A percentile compares a stretch with the other conserved stretches of the same genome.
phyloP scores from a whole-genome alignment of 1,140 invertebrate species.

The Apis mellifera region DNA sequence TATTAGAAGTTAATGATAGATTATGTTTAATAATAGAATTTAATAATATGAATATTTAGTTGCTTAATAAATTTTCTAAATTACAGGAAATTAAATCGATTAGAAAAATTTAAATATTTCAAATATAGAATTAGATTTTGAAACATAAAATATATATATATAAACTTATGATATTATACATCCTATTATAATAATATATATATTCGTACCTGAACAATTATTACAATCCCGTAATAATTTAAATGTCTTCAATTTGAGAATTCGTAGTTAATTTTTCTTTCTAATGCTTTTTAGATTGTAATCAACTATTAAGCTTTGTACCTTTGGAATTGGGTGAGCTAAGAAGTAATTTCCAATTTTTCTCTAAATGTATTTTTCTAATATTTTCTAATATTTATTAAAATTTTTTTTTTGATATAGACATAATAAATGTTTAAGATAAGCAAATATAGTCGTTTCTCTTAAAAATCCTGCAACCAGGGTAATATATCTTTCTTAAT shows the following conservation, averaged over 20 bases:
- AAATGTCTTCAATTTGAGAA: background rate
- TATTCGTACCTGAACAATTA: constrained; percentile 13
- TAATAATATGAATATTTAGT: background rate
- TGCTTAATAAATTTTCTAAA: background rate
- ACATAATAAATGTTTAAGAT: background rate
- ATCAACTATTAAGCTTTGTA: background rate
- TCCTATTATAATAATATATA: too few species aligned
- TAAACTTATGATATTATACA: background rate
- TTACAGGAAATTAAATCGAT: background rate
- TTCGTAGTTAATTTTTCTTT: background rate
- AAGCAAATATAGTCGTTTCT: background rate
- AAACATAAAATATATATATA: background rate
- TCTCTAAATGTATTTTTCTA: background rate
- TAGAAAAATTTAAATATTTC: background rate
- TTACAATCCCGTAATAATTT: background rate
- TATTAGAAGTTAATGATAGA: background rate
- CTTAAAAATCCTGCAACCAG: background rate
- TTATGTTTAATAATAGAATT: background rate
- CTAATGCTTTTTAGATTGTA: background rate
- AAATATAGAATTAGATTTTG: background rate
- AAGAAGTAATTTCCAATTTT: constrained; percentile 23
- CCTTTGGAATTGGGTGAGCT: background rate
- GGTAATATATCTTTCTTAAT: background rate
- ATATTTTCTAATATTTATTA: background rate
- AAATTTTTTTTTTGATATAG: background rate